Evolutionary conservation across 1,140 invertebrate genomes (phyloP).

Genomic region (Druon quercuslanigerum): DNA sequence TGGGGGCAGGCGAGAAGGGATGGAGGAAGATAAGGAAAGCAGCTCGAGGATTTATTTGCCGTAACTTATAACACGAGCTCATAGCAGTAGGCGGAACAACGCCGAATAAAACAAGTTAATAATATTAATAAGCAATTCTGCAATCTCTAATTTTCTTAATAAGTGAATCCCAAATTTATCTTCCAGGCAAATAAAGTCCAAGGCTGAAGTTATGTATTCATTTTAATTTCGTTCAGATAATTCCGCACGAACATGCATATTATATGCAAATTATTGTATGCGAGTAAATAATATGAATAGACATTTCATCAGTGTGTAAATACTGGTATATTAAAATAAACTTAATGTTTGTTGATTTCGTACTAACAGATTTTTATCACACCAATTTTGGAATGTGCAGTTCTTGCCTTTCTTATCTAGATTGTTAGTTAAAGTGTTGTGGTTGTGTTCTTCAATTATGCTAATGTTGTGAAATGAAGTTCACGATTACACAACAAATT

Average conservation of each 20-base stretch:
- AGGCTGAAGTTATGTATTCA: neutral
- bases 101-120: conserved; percentile 5
- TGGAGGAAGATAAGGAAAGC: neutral
- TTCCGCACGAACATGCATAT: neutral
- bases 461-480: too few relatives aligned
- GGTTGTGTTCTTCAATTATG: too few relatives aligned
- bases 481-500: too few relatives aligned
- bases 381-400: too few relatives aligned
- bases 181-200: neutral
- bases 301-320: too few relatives aligned
- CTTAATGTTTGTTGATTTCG: too few relatives aligned
- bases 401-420: too few relatives aligned
- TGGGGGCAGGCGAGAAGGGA: neutral
- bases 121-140: conserved; percentile 2
- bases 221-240: neutral
- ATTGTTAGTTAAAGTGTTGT: too few relatives aligned
- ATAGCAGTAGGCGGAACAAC: neutral
- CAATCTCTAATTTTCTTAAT: neutral
- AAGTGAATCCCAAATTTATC: neutral
- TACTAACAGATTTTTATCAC: too few relatives aligned
- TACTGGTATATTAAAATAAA: too few relatives aligned
- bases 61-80: neutral
- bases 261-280: too few relatives aligned
- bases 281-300: too few relatives aligned
- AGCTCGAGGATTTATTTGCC: conserved; percentile 21